A percentile compares a stretch with the other conserved stretches of the same genome.
These are phyloP conservation scores for Ginglymostoma cirratum DNA, from an alignment of 2,113 vertebrate genomes.

Conservation along the genomic window DNA sequence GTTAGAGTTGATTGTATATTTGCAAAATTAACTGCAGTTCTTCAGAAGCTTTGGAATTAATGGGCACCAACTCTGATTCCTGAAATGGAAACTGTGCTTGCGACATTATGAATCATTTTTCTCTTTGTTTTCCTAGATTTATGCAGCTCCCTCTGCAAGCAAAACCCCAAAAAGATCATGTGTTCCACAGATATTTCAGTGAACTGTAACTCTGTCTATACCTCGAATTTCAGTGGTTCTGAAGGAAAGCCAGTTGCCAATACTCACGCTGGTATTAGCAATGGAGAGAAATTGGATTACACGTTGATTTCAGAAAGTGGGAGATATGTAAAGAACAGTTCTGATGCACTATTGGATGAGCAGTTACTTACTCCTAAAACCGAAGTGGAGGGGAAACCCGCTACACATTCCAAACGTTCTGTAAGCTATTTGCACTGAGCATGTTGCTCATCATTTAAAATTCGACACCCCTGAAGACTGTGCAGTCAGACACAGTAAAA, in stretches of 20 bases:
- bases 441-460: background rate
- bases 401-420: background rate
- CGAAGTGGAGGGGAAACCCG: background rate
- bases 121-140: background rate
- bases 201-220: background rate
- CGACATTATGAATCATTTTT: background rate
- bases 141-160: background rate
- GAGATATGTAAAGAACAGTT: conserved; percentile 8
- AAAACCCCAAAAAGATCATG: background rate
- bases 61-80: background rate
- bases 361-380: background rate
- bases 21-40: background rate
- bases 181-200: background rate
- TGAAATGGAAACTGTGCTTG: background rate
- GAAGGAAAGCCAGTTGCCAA: background rate
- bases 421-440: background rate
- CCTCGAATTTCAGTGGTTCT: background rate
- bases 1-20: background rate
- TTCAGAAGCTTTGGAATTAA: background rate
- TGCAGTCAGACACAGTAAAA: background rate
- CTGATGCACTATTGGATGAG: background rate
- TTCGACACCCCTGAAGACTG: background rate
- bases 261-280: background rate
- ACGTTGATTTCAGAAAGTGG: conserved; percentile 6
- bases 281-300: background rate